A percentile compares a stretch with the other conserved stretches of the same genome.
Conservation (phyloP, 2,797 vertebrate genomes). For the Psittacula echo region DNA sequence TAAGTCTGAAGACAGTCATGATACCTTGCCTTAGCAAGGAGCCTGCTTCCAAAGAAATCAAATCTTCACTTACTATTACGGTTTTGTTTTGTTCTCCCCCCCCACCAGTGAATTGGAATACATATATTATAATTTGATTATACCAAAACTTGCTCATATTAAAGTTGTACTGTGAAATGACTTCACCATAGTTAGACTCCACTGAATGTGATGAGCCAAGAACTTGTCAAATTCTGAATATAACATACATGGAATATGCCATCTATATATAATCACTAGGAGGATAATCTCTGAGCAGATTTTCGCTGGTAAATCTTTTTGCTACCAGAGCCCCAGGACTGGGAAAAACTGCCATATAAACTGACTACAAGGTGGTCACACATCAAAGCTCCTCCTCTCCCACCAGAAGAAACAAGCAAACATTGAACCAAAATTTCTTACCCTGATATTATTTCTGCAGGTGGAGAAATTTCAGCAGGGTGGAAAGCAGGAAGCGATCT, state of each 20-base stretch:
- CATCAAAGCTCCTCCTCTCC: conserved; percentile 20
- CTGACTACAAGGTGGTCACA: neutral
- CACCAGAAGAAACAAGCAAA: neutral
- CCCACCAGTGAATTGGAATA: conserved; percentile 32
- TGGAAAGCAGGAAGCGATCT: accelerated
- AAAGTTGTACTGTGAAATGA: conserved; percentile 72
- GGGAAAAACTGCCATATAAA: conserved; percentile 19
- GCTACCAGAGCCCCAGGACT: conserved; percentile 33
- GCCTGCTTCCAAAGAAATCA: conserved; percentile 55
- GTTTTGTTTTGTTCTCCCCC: conserved; percentile 9
- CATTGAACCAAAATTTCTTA: conserved; percentile 62
- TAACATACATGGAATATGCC: conserved; percentile 73
- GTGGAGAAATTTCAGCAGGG: conserved; percentile 62
- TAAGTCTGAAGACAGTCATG: conserved; percentile 44
- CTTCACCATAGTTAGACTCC: conserved; percentile 70
- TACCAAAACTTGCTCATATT: conserved; percentile 69
- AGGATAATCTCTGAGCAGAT: conserved; percentile 71
- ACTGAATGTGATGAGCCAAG: conserved; percentile 67
- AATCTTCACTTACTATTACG: conserved; percentile 56
- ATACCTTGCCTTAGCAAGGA: conserved; percentile 57
- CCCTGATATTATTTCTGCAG: conserved; percentile 64
- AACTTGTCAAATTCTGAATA: conserved; percentile 73
- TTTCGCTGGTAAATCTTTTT: conserved; percentile 65
- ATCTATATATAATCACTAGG: conserved; percentile 72
- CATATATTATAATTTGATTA: conserved; percentile 70